Evolutionary conservation across 2,888 invertebrate species (phyloP).

Genomic region (Idaea biselata): DNA sequence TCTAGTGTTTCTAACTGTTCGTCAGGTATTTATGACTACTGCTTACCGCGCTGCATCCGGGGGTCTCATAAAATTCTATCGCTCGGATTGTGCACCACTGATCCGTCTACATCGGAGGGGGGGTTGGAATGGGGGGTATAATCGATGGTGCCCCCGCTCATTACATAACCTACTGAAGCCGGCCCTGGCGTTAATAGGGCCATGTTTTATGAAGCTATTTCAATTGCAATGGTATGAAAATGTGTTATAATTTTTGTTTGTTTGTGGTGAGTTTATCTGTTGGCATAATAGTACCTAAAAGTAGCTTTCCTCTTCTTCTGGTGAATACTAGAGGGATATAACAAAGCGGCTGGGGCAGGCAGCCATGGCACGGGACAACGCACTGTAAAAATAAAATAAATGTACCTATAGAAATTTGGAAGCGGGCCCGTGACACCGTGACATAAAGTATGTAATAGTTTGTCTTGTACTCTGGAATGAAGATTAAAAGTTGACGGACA

Average conservation of each 20-base stretch:
- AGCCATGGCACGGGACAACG: no score
- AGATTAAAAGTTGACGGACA: no score
- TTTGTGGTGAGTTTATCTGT: not conserved
- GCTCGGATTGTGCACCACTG: conserved; percentile 67
- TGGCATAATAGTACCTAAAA: no score
- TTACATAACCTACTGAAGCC: conserved; percentile 30
- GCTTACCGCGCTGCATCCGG: conserved; percentile 71
- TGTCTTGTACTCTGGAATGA: no score
- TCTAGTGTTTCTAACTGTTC: conserved; percentile 16
- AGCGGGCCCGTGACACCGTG: no score
- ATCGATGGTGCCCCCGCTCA: conserved; percentile 38
- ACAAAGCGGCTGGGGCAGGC: no score
- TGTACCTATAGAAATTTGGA: no score
- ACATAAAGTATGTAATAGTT: no score
- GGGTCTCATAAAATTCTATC: conserved; percentile 77
- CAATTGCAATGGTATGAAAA: not conserved
- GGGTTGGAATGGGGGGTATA: conserved; percentile 25
- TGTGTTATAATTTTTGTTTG: not conserved
- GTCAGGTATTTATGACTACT: conserved; percentile 65
- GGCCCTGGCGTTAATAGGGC: conserved; percentile 27
- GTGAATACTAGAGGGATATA: not conserved
- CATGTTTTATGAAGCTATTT: conserved; percentile 11
- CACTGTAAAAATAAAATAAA: no score
- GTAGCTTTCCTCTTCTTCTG: no score
- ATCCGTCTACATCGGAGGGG: conserved; percentile 55